Conservation (phyloP, 2,888 invertebrate species). For the Steromphala cineraria region DNA sequence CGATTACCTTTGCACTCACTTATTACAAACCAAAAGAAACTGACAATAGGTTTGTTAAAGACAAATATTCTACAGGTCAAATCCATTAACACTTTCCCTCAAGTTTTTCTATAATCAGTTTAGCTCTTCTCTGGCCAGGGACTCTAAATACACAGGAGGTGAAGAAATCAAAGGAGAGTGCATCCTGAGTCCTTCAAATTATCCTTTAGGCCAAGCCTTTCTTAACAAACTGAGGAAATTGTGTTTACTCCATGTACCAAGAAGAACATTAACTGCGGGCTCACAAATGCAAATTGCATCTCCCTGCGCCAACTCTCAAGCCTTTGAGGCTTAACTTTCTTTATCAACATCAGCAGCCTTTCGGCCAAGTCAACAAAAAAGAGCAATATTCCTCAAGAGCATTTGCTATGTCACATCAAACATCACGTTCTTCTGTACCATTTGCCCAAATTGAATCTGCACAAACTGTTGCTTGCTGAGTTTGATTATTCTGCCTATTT, state of each 20-base stretch:
- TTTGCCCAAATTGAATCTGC: conserved; percentile 7
- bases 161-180: background rate
- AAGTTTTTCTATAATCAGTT: background rate
- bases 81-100: background rate
- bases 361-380: background rate
- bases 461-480: background rate
- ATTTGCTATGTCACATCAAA: background rate
- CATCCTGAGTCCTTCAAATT: background rate
- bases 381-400: background rate
- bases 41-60: too few relatives aligned
- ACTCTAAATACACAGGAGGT: background rate
- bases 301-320: background rate
- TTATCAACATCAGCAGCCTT: background rate
- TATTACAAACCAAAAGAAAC: too few relatives aligned
- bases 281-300: background rate
- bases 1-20: too few relatives aligned
- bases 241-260: background rate
- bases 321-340: background rate
- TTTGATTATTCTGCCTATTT: too few relatives aligned
- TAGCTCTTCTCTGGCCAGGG: background rate
- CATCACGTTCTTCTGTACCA: background rate
- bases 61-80: background rate
- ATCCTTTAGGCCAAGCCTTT: background rate
- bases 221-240: background rate
- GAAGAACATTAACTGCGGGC: background rate